Percentiles rank a stretch among this genome's conserved stretches.
phyloP scores from a whole-genome alignment of 2,113 vertebrate genomes.

The Alosa alosa region DNA sequence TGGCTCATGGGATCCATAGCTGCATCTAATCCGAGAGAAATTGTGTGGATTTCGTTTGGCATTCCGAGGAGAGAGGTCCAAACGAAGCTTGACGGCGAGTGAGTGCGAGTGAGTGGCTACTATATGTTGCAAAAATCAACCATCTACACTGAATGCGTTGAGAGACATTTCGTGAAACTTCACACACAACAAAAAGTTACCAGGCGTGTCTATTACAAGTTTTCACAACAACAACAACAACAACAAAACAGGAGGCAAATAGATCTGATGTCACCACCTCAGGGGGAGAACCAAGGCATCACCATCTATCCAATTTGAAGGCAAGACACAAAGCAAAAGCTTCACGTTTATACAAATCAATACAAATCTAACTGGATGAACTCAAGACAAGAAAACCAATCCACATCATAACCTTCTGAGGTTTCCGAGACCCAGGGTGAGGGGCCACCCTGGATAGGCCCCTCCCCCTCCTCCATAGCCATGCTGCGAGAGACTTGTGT shows the following conservation, averaged over 20 bases:
- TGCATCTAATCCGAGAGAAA: conserved; percentile 99
- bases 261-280: background rate
- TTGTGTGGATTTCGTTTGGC: conserved; percentile 99
- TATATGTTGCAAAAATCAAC: conserved; percentile 83
- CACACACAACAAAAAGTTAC: conserved; percentile 71
- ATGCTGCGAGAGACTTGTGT: conserved; percentile 85
- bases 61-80: conserved; percentile 88
- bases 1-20: conserved; percentile 99
- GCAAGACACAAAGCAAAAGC: conserved; percentile 51
- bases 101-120: conserved; percentile 99
- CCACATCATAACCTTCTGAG: conserved; percentile 81
- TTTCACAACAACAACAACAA: conserved; percentile 60
- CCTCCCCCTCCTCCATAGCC: conserved; percentile 73
- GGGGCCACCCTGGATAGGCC: conserved; percentile 72
- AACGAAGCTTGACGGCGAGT: conserved; percentile 98
- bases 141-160: conserved; percentile 94
- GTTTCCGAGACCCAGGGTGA: conserved; percentile 73
- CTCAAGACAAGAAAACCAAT: conserved; percentile 61
- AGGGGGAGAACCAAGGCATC: conserved; percentile 68
- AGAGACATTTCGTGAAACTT: conserved; percentile 89
- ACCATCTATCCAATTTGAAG: conserved; percentile 76
- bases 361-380: conserved; percentile 4
- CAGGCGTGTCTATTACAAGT: conserved; percentile 82
- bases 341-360: conserved; percentile 23
- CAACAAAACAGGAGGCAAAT: conserved; percentile 24